phyloP scores from a whole-genome alignment of 2,797 vertebrate genomes.

The Alectoris magna region DNA sequence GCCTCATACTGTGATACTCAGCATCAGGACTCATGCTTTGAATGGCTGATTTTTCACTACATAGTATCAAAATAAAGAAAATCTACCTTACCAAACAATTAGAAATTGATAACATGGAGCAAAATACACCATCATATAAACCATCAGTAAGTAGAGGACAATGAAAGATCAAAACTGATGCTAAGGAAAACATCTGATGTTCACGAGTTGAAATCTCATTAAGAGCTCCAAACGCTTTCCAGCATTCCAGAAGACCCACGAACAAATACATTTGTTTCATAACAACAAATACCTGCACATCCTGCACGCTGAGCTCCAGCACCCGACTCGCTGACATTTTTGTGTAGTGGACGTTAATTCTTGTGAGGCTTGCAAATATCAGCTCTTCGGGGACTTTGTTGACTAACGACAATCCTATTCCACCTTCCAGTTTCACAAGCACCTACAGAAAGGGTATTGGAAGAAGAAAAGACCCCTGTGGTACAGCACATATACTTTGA shows the following conservation, averaged over 20 bases:
- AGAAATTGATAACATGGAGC: neutral
- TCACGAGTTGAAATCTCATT: neutral
- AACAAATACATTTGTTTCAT: neutral
- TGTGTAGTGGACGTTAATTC: conserved; percentile 91
- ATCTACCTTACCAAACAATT: neutral
- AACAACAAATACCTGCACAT: conserved; percentile 86
- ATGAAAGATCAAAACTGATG: neutral
- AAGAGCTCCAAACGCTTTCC: neutral
- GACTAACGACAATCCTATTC: conserved; percentile 93
- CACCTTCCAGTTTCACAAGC: conserved; percentile 90
- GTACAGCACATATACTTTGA: neutral
- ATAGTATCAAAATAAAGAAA: neutral
- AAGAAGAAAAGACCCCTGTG: neutral
- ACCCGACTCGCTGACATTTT: conserved; percentile 87
- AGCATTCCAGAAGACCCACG: neutral
- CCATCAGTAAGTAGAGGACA: neutral
- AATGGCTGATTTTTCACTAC: neutral
- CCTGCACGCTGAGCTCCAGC: conserved; percentile 91
- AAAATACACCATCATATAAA: neutral
- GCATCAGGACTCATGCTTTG: neutral
- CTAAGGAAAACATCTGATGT: neutral
- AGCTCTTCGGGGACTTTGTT: conserved; percentile 96
- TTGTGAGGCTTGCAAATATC: conserved; percentile 88
- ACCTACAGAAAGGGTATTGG: conserved; percentile 80
- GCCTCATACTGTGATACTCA: neutral